Base-by-base conservation (phyloP, 1,140 invertebrate genomes). In the Lordiphosa stackelbergi region DNA sequence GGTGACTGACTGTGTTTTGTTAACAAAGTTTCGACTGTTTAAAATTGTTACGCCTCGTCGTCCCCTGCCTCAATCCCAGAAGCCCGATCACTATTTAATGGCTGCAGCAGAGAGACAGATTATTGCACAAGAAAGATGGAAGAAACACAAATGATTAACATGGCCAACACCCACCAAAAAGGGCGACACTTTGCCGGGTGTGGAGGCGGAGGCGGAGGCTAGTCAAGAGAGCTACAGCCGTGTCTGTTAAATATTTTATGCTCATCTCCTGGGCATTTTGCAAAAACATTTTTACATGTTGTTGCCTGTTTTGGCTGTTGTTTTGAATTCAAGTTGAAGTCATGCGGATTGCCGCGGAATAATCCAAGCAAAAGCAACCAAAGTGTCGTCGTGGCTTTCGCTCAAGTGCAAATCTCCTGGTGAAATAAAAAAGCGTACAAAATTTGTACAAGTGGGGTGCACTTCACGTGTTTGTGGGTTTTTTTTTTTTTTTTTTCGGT, bases 181-280 rank as follows among this genome's bases (percentile, higher is more conserved):
- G 5, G 31, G 60, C 45, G 55, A 45, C 52, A 70, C 66, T 73
- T 68, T 59, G 73, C 46, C 53, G 49, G 60, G 31, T 38, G n/a
- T n/a, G n/a, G n/a, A n/a, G 35, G 6, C 31, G 48, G 36, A 16
- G 35, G 6, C 31, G 48, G 36, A 2, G 19, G 19, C 56, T 35
- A 53, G 52, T 43, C 55, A 35, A 9, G 48, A 19, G 53, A 19
- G 53, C 8, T 36, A 12, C 41, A 16, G 56, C 48, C 43, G 43
- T 62, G 69, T 65, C 73, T 78, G 64, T 85, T 85, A 85, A 85
- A 85, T 85, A 85, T 85, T 85, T 85, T 85, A 85, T 85, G 84
- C 70, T 60, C 61, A 74, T 85, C 83, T 85, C 81, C 54, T 66
- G 83, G 75, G 83, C 81, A 83, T 81, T 85, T 79, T 75, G 71